These are phyloP conservation scores for Caranx melampygus DNA, from an alignment of 2,113 vertebrate genomes.

Conservation along the genomic window DNA sequence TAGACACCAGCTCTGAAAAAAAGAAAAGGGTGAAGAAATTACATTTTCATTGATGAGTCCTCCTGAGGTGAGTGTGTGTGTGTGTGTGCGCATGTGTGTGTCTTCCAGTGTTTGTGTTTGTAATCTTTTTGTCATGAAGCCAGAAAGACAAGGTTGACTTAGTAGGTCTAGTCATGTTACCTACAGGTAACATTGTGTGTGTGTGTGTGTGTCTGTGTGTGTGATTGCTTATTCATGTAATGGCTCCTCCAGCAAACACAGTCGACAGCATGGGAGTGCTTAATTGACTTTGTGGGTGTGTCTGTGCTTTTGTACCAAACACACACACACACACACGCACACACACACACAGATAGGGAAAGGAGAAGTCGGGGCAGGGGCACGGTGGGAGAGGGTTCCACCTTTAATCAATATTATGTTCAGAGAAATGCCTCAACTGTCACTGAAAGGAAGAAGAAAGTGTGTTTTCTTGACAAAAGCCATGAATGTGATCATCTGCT, in stretches of 20 bases:
- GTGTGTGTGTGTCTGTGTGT: slow-evolving; percentile 6
- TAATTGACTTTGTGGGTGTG: slow-evolving; percentile 77
- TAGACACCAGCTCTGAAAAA: not conserved
- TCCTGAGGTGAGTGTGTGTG: not conserved
- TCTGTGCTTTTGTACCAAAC: not conserved
- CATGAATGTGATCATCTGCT: no score
- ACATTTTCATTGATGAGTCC: not conserved
- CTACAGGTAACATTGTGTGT: not conserved
- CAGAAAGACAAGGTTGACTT: not conserved
- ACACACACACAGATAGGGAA: not conserved
- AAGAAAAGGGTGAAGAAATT: not conserved
- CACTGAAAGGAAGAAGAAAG: no score
- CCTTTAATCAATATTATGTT: slow-evolving; percentile 16
- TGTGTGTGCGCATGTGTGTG: slow-evolving; percentile 2
- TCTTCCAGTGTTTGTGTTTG: slow-evolving; percentile 5
- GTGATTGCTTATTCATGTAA: slow-evolving; percentile 36
- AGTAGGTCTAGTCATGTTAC: not conserved
- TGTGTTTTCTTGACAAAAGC: not conserved
- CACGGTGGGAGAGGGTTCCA: slow-evolving; percentile 9
- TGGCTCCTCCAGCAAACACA: slow-evolving; percentile 47
- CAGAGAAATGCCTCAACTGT: not conserved
- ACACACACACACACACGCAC: slow-evolving; percentile 20
- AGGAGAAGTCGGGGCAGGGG: slow-evolving; percentile 46
- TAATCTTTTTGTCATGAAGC: not conserved
- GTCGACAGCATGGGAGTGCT: slow-evolving; percentile 55